phyloP scores from a whole-genome alignment of 2,113 vertebrate genomes.

The Podarcis cretensis region DNA sequence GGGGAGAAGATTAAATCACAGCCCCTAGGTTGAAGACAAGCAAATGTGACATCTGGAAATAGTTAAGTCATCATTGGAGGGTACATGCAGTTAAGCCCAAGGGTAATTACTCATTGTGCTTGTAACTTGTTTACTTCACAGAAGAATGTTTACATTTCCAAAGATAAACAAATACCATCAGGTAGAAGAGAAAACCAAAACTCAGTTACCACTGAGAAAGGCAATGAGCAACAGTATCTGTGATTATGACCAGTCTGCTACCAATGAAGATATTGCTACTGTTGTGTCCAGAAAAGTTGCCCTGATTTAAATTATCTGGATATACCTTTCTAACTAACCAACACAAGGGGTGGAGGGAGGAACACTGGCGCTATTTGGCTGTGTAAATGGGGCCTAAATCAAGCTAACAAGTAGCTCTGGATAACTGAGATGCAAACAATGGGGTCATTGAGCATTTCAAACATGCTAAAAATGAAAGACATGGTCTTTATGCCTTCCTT shows the following conservation, averaged over 20 bases:
- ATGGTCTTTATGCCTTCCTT: constrained; percentile 22
- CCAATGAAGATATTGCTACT: not conserved
- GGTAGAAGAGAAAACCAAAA: not conserved
- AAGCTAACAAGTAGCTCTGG: constrained; percentile 19
- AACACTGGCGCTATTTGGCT: not conserved
- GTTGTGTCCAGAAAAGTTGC: not conserved
- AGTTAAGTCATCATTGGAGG: not conserved
- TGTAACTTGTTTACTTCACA: not conserved
- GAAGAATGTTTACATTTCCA: not conserved
- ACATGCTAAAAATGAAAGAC: constrained; percentile 42
- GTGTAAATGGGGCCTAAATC: constrained; percentile 11
- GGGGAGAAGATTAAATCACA: no score
- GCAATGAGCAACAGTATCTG: not conserved
- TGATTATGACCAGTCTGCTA: not conserved
- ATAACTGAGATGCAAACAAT: constrained; percentile 34
- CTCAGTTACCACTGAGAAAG: not conserved
- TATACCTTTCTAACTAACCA: not conserved
- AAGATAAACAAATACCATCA: not conserved
- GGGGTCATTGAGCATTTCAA: constrained; percentile 62
- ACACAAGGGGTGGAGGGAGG: not conserved
- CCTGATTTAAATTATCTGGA: not conserved
- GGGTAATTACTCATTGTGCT: not conserved
- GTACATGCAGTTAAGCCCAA: not conserved
- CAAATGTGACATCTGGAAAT: not conserved
- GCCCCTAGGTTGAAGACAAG: not conserved